phyloP scores from a whole-genome alignment of 2,888 invertebrate genomes.

The Xestia sexstrigata region DNA sequence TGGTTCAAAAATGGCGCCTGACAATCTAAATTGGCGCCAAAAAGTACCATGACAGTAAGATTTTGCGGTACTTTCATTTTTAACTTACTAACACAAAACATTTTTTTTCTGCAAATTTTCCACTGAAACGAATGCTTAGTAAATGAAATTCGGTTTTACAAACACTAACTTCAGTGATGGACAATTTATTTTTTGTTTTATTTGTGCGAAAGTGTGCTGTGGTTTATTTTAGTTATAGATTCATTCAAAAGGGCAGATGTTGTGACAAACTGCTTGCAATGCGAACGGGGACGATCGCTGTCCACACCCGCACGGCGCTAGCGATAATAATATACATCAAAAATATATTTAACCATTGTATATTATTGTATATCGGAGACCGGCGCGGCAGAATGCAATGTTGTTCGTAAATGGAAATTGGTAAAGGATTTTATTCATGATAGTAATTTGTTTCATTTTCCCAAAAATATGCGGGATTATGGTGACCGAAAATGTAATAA shows the following conservation, averaged over 20 bases:
- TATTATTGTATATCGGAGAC: constrained; percentile 86
- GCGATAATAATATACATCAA: constrained; percentile 65
- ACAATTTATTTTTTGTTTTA: constrained; percentile 32
- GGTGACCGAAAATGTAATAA: constrained; percentile 3
- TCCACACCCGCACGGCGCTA: constrained; percentile 64
- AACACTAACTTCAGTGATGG: constrained; percentile 36
- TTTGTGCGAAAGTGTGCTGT: constrained; percentile 54
- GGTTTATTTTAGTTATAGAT: constrained; percentile 67
- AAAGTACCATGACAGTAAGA: constrained; percentile 50
- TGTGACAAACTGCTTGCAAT: constrained; percentile 78
- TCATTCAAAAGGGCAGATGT: constrained; percentile 79
- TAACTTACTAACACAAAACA: constrained; percentile 3
- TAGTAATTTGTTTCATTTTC: not conserved
- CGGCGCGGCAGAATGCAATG: constrained; percentile 76
- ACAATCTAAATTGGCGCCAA: constrained; percentile 52
- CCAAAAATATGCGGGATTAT: not conserved
- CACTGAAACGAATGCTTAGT: constrained; percentile 32
- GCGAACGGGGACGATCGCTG: constrained; percentile 65
- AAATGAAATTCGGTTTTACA: constrained; percentile 12
- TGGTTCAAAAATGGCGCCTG: constrained; percentile 32
- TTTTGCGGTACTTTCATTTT: constrained; percentile 38
- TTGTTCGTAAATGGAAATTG: constrained; percentile 60
- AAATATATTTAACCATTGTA: constrained; percentile 78
- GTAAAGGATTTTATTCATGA: not conserved
- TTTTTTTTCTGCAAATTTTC: constrained; percentile 26